Percentiles rank a stretch among this genome's conserved stretches.
Conservation (phyloP, 92 coral and sea anemone species). For the Hydrozoanthus gracilis region DNA sequence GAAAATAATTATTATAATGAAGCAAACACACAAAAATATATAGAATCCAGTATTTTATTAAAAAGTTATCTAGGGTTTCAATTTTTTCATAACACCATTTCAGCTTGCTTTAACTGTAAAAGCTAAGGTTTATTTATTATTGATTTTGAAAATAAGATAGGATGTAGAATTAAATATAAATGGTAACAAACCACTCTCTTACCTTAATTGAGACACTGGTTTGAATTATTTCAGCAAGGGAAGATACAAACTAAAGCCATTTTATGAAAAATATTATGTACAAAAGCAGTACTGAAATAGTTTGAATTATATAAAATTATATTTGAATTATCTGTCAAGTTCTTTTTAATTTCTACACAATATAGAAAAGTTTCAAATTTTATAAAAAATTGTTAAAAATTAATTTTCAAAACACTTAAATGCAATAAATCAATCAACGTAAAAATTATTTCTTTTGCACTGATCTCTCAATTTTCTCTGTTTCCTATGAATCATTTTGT, state of each 20-base stretch:
- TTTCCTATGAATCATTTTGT: too few relatives aligned
- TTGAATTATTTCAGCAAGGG: not conserved
- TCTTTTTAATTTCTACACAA: not conserved
- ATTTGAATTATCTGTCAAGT: not conserved
- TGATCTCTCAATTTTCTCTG: too few relatives aligned
- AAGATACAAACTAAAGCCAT: not conserved
- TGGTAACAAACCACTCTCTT: not conserved
- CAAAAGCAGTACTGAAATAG: constrained; percentile 4
- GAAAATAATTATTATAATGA: not conserved
- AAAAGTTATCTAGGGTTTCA: not conserved
- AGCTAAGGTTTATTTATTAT: not conserved
- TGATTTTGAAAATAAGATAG: not conserved
- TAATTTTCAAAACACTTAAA: too few relatives aligned
- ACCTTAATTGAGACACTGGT: not conserved
- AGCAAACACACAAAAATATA: constrained; percentile 5
- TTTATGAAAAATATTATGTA: not conserved
- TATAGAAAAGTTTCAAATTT: too few relatives aligned
- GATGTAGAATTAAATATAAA: not conserved
- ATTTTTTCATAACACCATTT: not conserved
- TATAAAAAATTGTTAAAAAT: too few relatives aligned
- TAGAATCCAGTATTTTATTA: not conserved
- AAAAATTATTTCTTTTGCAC: too few relatives aligned
- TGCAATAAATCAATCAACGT: too few relatives aligned
- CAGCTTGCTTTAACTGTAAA: not conserved
- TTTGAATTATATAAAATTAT: not conserved